Evolutionary conservation across 1,140 invertebrate species (phyloP).

Genomic region (Drosophila azteca): DNA sequence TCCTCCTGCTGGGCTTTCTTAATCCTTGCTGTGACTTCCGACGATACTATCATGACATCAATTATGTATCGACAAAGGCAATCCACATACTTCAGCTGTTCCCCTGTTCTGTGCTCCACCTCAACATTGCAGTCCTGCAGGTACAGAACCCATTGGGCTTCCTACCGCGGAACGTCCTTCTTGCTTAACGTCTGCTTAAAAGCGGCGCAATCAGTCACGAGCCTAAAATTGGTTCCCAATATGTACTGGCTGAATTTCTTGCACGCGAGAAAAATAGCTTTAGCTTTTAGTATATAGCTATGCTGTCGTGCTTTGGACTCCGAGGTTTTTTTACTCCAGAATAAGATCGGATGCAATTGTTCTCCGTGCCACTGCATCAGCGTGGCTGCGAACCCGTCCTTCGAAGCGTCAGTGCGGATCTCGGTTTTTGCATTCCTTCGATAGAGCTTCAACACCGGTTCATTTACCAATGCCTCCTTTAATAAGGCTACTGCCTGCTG

Average conservation of each 20-base stretch:
- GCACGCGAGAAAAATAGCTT: conserved; percentile 28
- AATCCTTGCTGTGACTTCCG: conserved; percentile 10
- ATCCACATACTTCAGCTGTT: too few relatives aligned
- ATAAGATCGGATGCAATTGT: conserved; percentile 62
- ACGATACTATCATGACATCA: conserved; percentile 21
- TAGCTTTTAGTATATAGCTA: conserved; percentile 59
- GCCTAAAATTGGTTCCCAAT: conserved; percentile 16
- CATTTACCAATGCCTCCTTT: too few relatives aligned
- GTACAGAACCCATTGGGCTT: too few relatives aligned
- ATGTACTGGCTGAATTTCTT: conserved; percentile 52
- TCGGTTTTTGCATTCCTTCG: too few relatives aligned
- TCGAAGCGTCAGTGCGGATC: too few relatives aligned
- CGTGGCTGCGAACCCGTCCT: too few relatives aligned
- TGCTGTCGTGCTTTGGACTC: conserved; percentile 25
- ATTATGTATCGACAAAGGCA: conserved; percentile 41
- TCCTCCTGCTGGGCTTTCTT: conserved; percentile 13
- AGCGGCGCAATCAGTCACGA: conserved; percentile 52
- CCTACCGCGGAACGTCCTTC: too few relatives aligned
- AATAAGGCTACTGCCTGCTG: too few relatives aligned
- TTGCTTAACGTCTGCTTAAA: too few relatives aligned
- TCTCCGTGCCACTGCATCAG: conserved; percentile 28
- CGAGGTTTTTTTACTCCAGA: conserved; percentile 64
- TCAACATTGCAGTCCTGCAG: too few relatives aligned
- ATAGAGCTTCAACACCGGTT: neutral
- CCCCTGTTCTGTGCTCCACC: too few relatives aligned